Conservation (phyloP, 2,888 invertebrate genomes). For the Lochmaea crataegi region DNA sequence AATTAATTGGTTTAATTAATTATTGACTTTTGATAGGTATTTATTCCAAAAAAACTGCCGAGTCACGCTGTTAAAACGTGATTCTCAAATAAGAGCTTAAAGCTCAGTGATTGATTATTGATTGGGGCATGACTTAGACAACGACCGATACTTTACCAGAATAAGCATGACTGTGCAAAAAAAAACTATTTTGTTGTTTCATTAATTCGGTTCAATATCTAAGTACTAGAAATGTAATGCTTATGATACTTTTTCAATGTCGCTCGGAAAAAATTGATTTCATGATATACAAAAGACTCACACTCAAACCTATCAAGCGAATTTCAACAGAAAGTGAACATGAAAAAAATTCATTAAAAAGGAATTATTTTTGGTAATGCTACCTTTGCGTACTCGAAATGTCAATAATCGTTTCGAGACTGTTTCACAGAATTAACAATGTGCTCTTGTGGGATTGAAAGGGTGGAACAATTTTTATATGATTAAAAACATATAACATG, state of each 20-base stretch:
- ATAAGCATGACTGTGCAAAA: constrained; percentile 1
- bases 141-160: constrained; percentile 1
- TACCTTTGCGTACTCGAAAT: too few species aligned
- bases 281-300: background rate
- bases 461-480: too few species aligned
- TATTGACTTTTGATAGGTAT: constrained; percentile 52
- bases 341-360: too few species aligned
- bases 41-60: constrained; percentile 45
- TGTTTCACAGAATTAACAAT: too few species aligned
- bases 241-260: too few species aligned
- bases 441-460: too few species aligned
- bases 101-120: constrained; percentile 50
- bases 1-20: constrained; percentile 55
- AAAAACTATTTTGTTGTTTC: constrained; percentile 7
- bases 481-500: too few species aligned
- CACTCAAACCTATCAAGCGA: background rate
- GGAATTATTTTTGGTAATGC: too few species aligned
- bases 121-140: constrained; percentile 30
- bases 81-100: constrained; percentile 48
- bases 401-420: too few species aligned
- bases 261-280: background rate
- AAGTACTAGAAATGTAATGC: background rate
- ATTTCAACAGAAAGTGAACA: too few species aligned
- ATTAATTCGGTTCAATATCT: background rate
- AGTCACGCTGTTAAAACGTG: constrained; percentile 48